Base-by-base conservation (phyloP, 2,888 invertebrate genomes). In the Drosophila kokeensis region DNA sequence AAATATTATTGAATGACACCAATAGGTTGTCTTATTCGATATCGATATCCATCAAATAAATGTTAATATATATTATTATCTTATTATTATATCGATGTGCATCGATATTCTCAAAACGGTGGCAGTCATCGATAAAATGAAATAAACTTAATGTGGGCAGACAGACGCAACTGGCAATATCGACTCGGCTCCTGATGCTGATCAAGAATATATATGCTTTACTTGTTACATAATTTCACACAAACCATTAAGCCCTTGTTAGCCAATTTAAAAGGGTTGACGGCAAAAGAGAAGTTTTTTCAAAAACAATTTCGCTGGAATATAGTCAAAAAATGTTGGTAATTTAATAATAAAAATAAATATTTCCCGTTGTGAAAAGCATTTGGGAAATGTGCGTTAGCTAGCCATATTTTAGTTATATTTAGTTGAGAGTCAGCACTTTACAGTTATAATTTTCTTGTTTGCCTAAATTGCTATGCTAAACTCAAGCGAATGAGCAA, bases 401-500 rank as follows among this genome's bases (percentile, higher is more conserved):
- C 34, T 2, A 6, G 11, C 24, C 18, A 11, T 27, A 27, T 29
- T 42, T 38, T 8, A 24, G 50, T 58, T 34, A 45, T 21, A 54
- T 67, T 76, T 40, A 45, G 24, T 45, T 24, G 15, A 15, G 15
- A 45, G 45, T 4, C 15, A 27, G 45, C 45, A 2, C 45, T 45
- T 45, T 15, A 4, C 45, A 24, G 24, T 8, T 8, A 24, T 8
- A 2, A 45, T 24, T 15, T 45, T 45, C 15, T 1, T 24, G 21
- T 15, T 45, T 45, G 7, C 21, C 21, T 8, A 15, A 24, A 45
- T 21, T 21, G 45, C 40, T 15, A 45, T 32, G 55, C 29, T 36
- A 40, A 58, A 50, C 67, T 60, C 24, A 61, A 38, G 21, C 30
- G 40, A 30, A 36, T 24, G 62, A 15, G 63, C 80, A 80, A 80